These are phyloP conservation scores for Phoebastria nigripes DNA, from an alignment of 2,797 vertebrate genomes.

Conservation along the genomic window DNA sequence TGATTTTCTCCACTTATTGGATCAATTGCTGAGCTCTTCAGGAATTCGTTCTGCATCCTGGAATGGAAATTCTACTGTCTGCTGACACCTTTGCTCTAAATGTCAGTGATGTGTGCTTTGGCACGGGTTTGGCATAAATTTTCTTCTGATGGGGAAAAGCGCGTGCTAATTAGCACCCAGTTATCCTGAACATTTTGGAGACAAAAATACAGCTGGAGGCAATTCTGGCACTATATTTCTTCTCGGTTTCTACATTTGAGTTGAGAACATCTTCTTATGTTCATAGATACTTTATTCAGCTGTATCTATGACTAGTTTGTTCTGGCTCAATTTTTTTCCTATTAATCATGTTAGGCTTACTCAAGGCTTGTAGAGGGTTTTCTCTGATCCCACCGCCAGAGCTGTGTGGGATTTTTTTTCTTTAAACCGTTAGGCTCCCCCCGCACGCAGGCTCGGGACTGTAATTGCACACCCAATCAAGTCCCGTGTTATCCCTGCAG, in stretches of 20 bases:
- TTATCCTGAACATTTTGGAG: neutral
- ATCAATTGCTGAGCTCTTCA: neutral
- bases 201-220: constrained; percentile 22
- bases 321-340: neutral
- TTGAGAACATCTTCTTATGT: neutral
- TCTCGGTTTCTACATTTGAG: neutral
- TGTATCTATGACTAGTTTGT: neutral
- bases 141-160: neutral
- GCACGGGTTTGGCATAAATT: neutral
- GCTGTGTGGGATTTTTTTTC: neutral
- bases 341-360: neutral
- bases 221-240: neutral
- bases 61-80: neutral
- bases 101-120: constrained; percentile 5
- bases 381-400: neutral
- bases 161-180: constrained; percentile 17
- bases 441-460: fast-evolving
- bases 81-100: constrained; percentile 15
- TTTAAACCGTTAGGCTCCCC: neutral
- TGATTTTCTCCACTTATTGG: neutral
- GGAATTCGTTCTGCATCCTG: neutral
- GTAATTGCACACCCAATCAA: neutral
- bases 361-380: neutral
- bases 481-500: neutral
- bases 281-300: neutral